Evolutionary conservation across 2,888 invertebrate species (phyloP), one percentile per base, ranked within the genome.

Genomic region (Mythimna vitellina): DNA sequence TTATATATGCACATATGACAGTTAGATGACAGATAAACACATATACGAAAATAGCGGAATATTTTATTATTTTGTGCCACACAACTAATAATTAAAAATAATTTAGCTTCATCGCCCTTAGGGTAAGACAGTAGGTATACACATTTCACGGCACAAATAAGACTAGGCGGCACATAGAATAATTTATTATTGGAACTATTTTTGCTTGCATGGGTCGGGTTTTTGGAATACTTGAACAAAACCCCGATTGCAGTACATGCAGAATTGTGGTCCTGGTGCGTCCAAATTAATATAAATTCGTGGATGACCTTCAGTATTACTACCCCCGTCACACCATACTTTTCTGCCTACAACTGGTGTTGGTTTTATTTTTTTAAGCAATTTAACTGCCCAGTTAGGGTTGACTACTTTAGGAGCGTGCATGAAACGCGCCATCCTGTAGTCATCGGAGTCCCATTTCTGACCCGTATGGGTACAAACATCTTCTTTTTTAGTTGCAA

Each of bases 231-330:
- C 49, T 58, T 57, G 64, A 6, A 66, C 3, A 53, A 14, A 76
- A 58, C 53, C 8, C 38, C 51, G 35, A 58, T 38, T 80, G 56
- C 76, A 76, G n/a, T 76, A 76, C 57, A 35, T 75, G 35, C 76
- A 76, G 56, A 17, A 66, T 65, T 72, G 70, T 25, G 66, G 53
- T 20, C 70, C 82, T 9, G 82, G 81, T 65, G 53, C 42, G 29
- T 81, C 82, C 62, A 78, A 62, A 64, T 78, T 81, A 49, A 78
- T 78, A 62, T 77, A 78, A 57, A 78, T 17, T 57, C 77, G 38
- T n/a, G 77, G 77, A 54, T 77, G 77, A 29, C 77, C 77, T 63
- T 81, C 81, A 25, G 76, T 35, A 38, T 54, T 67, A 51, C 54
- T n/a, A 22, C 67, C 77, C 1, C 77, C 77, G 14, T 77, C 77